phyloP scores from a whole-genome alignment of 2,113 vertebrate species.

The Formicarius rufipectus region DNA sequence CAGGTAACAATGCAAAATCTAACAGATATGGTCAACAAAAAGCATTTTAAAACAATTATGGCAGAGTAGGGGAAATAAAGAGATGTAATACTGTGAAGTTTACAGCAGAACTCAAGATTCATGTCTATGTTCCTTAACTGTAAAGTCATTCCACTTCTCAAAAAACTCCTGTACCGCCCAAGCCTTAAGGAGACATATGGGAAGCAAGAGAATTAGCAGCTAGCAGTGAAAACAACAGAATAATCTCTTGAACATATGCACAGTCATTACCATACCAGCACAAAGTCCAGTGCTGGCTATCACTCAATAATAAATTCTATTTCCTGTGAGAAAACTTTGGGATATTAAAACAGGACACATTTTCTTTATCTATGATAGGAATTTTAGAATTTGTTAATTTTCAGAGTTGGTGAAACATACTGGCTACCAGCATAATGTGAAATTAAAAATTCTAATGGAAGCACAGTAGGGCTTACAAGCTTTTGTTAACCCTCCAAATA shows the following conservation, averaged over 20 bases:
- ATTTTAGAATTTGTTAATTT: neutral
- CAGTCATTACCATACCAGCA: neutral
- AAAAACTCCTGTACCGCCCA: neutral
- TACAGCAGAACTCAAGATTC: neutral
- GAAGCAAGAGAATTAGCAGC: neutral
- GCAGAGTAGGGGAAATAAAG: neutral
- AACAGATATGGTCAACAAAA: neutral
- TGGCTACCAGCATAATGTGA: neutral
- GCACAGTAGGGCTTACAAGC: neutral
- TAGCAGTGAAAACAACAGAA: constrained; percentile 11
- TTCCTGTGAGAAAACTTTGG: neutral
- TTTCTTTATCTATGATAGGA: neutral
- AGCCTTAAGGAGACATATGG: neutral
- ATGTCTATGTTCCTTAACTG: neutral
- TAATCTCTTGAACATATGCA: neutral
- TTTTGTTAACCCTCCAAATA: neutral
- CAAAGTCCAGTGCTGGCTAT: neutral
- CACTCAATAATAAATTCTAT: neutral
- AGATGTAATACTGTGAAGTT: neutral
- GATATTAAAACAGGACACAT: neutral
- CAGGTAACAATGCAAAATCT: neutral
- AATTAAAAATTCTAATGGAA: constrained; percentile 7
- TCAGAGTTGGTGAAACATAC: neutral
- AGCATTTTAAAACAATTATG: neutral
- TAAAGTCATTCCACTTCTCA: neutral